Conservation (phyloP, 2,888 invertebrate genomes). For the Lottia gigantea region DNA sequence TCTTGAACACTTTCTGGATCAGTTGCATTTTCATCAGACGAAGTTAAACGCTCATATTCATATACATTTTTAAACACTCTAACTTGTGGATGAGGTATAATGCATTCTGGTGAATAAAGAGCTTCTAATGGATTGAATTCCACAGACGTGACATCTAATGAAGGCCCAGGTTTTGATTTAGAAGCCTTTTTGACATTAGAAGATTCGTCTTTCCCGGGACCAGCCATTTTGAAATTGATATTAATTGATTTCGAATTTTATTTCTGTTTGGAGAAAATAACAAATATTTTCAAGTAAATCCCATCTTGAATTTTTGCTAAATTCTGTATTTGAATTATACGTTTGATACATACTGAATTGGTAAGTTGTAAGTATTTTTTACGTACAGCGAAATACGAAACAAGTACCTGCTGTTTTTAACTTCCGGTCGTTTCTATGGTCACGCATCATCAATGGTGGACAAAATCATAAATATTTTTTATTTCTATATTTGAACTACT, state of each 20-base stretch:
- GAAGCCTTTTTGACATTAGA: conserved; percentile 23
- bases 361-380: no score
- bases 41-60: conserved; percentile 44
- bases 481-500: background rate
- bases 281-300: no score
- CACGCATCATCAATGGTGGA: background rate
- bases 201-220: conserved; percentile 30
- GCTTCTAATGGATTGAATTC: conserved; percentile 48
- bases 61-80: conserved; percentile 47
- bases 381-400: no score
- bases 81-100: conserved; percentile 41
- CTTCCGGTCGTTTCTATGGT: background rate
- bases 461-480: background rate
- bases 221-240: conserved; percentile 41
- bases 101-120: conserved; percentile 38
- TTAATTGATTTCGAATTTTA: no score
- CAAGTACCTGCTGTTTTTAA: no score
- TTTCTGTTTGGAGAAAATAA: no score
- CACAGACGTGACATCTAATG: conserved; percentile 43
- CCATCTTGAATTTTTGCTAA: no score
- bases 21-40: background rate
- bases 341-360: no score
- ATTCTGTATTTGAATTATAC: no score
- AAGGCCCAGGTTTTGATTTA: conserved; percentile 15
- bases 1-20: background rate